phyloP scores from a whole-genome alignment of 2,888 invertebrate genomes.

The Euzetes globulus region DNA sequence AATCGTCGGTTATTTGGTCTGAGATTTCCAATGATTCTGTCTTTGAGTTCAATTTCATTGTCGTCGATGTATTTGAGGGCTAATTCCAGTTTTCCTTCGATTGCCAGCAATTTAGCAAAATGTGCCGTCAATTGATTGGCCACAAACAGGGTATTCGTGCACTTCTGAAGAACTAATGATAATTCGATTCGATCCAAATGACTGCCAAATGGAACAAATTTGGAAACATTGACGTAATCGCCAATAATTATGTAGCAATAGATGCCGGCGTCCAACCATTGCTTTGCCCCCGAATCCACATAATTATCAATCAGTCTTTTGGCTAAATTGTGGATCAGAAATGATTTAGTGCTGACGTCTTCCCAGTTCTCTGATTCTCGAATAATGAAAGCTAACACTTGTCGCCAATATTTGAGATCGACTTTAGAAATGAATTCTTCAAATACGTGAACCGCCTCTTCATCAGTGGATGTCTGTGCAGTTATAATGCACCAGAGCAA shows the following conservation, averaged over 20 bases:
- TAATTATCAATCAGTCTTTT: constrained; percentile 5
- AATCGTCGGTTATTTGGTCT: not conserved
- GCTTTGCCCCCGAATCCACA: not conserved
- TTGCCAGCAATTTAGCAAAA: constrained; percentile 14
- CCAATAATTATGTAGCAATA: constrained; percentile 30
- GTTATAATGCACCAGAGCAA: constrained; percentile 25
- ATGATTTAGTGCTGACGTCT: not conserved
- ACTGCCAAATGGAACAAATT: constrained; percentile 13
- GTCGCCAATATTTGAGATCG: constrained; percentile 20
- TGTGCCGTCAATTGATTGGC: constrained; percentile 19
- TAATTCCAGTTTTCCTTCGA: constrained; percentile 13
- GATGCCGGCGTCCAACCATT: constrained; percentile 21
- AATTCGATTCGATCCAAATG: constrained; percentile 25
- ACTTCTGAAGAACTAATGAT: constrained; percentile 21
- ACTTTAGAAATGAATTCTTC: constrained; percentile 10
- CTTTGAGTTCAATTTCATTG: constrained; percentile 8
- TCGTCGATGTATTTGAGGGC: constrained; percentile 24
- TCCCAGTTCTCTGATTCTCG: constrained; percentile 19
- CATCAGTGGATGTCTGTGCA: constrained; percentile 10
- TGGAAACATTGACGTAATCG: constrained; percentile 1
- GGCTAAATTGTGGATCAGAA: constrained; percentile 7
- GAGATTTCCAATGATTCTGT: constrained; percentile 4
- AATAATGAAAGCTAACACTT: constrained; percentile 15
- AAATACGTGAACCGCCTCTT: not conserved
- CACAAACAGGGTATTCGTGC: not conserved